Evolutionary conservation across 2,888 invertebrate genomes (phyloP).

Genomic region (Noctua janthina): DNA sequence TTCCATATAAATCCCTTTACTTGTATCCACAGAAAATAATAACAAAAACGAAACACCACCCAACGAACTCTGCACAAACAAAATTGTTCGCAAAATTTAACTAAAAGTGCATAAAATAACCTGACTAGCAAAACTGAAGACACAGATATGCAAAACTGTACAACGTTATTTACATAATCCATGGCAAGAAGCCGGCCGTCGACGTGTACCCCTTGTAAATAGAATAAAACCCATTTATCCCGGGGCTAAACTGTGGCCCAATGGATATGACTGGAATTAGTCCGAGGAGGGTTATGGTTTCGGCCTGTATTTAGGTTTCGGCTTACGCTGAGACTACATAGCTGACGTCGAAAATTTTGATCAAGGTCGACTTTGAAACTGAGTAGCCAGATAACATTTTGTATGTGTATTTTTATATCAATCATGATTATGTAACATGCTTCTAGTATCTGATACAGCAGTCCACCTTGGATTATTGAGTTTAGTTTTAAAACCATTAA

Average conservation of each 20-base stretch:
- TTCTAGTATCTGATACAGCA: background rate
- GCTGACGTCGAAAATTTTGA: conserved; percentile 1
- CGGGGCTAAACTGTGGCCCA: conserved; percentile 55
- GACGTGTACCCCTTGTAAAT: conserved; percentile 70
- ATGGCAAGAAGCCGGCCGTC: conserved; percentile 65
- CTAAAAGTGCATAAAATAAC: conserved; percentile 64
- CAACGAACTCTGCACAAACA: conserved; percentile 23
- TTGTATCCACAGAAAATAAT: background rate
- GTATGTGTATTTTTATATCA: background rate
- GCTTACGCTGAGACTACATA: background rate
- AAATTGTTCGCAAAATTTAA: conserved; percentile 50
- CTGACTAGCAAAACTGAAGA: conserved; percentile 59
- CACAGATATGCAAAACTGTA: conserved; percentile 69
- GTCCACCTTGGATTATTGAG: background rate
- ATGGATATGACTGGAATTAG: conserved; percentile 53
- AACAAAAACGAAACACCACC: conserved; percentile 15
- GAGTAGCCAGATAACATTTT: background rate
- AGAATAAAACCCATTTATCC: conserved; percentile 69
- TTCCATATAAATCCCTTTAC: background rate
- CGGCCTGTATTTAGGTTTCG: conserved; percentile 45
- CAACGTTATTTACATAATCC: conserved; percentile 69
- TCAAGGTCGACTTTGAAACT: background rate
- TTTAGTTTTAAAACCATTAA: background rate
- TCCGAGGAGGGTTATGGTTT: conserved; percentile 36
- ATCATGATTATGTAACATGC: background rate